Conservation (phyloP, 1,140 invertebrate species). For the Drosophila kepulauana region DNA sequence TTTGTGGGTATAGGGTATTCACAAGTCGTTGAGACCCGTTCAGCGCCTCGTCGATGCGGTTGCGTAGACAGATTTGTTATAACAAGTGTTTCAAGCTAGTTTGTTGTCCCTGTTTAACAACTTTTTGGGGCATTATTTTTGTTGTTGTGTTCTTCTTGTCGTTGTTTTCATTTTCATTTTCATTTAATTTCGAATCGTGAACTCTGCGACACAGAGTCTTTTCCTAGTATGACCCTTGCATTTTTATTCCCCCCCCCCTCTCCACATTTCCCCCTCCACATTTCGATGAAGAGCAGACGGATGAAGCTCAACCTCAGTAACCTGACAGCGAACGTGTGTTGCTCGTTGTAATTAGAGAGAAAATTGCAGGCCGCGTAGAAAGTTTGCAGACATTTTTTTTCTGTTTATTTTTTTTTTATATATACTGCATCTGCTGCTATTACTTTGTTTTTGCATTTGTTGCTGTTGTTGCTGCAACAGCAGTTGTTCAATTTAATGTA, state of each 20-base stretch:
- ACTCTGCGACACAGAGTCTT: constrained; percentile 6
- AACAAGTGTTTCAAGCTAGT: constrained; percentile 15
- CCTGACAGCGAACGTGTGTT: constrained; percentile 52
- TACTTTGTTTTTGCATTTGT: constrained; percentile 46
- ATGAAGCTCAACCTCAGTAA: background rate
- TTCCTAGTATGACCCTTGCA: background rate
- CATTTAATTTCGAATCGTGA: constrained; percentile 42
- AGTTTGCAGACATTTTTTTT: constrained; percentile 57
- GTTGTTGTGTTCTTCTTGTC: background rate
- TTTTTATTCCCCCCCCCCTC: too few species aligned
- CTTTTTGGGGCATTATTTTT: constrained; percentile 19
- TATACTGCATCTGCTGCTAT: constrained; percentile 30
- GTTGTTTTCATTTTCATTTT: constrained; percentile 33
- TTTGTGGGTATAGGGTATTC: background rate
- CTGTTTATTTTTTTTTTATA: constrained; percentile 8
- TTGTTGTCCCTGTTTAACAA: constrained; percentile 29
- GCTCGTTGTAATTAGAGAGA: constrained; percentile 51
- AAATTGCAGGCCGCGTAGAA: constrained; percentile 51
- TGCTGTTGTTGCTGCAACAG: constrained; percentile 15
- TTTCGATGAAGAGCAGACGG: background rate
- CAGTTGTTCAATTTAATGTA: constrained; percentile 67
- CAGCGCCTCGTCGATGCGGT: background rate
- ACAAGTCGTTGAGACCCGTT: background rate
- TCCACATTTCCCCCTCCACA: background rate
- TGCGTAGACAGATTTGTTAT: constrained; percentile 2